phyloP scores from a whole-genome alignment of 2,797 vertebrate genomes.

The Spea hammondii region DNA sequence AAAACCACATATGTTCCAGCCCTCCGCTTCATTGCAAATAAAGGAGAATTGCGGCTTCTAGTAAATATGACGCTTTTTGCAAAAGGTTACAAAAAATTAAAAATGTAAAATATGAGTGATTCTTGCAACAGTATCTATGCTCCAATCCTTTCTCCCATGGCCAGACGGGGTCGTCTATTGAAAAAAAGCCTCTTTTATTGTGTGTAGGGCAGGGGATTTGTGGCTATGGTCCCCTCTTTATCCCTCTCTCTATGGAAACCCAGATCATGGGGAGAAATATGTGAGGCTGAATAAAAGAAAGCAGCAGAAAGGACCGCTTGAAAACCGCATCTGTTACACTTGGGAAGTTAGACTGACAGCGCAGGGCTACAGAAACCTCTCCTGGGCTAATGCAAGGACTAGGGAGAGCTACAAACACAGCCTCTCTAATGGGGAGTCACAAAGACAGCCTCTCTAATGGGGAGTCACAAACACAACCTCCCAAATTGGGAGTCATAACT shows the following conservation, averaged over 20 bases:
- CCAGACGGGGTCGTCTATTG: slow-evolving; percentile 84
- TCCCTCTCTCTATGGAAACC: slow-evolving; percentile 98
- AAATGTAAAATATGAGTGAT: slow-evolving; percentile 64
- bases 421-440: slow-evolving; percentile 51
- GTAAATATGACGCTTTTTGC: neutral
- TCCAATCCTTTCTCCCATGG: slow-evolving; percentile 74
- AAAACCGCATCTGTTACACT: slow-evolving; percentile 99
- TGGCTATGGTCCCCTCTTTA: slow-evolving; percentile 83
- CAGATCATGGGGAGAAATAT: slow-evolving; percentile 93
- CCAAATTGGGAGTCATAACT: neutral
- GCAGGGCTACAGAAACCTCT: slow-evolving; percentile 78
- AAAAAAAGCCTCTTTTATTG: slow-evolving; percentile 91
- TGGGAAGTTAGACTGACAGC: slow-evolving; percentile 97
- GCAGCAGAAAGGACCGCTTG: slow-evolving; percentile 87
- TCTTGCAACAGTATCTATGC: slow-evolving; percentile 88
- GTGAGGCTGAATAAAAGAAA: slow-evolving; percentile 89
- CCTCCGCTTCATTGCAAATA: too few species aligned
- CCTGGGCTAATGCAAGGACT: slow-evolving; percentile 39
- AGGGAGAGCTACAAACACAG: slow-evolving; percentile 61
- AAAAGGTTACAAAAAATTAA: slow-evolving; percentile 51
- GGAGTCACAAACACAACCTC: neutral
- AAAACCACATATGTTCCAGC: too few species aligned
- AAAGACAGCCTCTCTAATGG: neutral
- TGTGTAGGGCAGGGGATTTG: slow-evolving; percentile 89
- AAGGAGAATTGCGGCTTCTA: too few species aligned